A percentile compares a stretch with the other conserved stretches of the same genome.
phyloP scores from a whole-genome alignment of 2,888 invertebrate genomes.

The Sarcophaga variegata region DNA sequence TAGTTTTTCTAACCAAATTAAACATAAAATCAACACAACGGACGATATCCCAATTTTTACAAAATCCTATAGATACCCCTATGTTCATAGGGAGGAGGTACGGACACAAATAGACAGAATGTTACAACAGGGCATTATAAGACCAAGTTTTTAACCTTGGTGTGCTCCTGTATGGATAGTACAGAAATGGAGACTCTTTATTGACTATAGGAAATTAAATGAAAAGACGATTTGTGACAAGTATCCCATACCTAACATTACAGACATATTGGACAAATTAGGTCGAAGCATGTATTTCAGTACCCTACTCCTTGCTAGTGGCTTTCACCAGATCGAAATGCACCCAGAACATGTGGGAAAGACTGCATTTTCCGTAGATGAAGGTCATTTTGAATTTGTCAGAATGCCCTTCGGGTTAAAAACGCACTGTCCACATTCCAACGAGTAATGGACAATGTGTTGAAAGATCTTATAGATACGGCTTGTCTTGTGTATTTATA shows the following conservation, averaged over 20 bases:
- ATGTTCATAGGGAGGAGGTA: slow-evolving; percentile 72
- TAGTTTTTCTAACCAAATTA: slow-evolving; percentile 46
- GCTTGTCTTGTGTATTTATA: slow-evolving; percentile 38
- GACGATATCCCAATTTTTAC: slow-evolving; percentile 68
- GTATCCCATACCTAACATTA: slow-evolving; percentile 51
- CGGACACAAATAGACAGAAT: slow-evolving; percentile 69
- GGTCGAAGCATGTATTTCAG: slow-evolving; percentile 44
- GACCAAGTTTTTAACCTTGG: slow-evolving; percentile 38
- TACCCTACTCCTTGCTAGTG: slow-evolving; percentile 37
- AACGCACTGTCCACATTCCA: slow-evolving; percentile 36
- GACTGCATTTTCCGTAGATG: slow-evolving; percentile 47
- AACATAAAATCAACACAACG: slow-evolving; percentile 65
- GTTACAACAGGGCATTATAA: slow-evolving; percentile 49
- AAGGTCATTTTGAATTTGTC: slow-evolving; percentile 47
- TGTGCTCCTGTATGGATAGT: slow-evolving; percentile 39
- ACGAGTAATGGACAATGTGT: slow-evolving; percentile 27
- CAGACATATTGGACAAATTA: slow-evolving; percentile 46
- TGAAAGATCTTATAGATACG: slow-evolving; percentile 34
- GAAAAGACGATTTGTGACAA: slow-evolving; percentile 34
- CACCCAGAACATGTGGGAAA: slow-evolving; percentile 32
- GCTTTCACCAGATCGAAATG: slow-evolving; percentile 56
- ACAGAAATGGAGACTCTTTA: slow-evolving; percentile 49
- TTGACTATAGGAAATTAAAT: slow-evolving; percentile 45
- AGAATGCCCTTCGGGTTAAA: slow-evolving; percentile 47
- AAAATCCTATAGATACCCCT: slow-evolving; percentile 68